Conservation (phyloP, 2,797 vertebrate species). For the Nothura maculosa region DNA sequence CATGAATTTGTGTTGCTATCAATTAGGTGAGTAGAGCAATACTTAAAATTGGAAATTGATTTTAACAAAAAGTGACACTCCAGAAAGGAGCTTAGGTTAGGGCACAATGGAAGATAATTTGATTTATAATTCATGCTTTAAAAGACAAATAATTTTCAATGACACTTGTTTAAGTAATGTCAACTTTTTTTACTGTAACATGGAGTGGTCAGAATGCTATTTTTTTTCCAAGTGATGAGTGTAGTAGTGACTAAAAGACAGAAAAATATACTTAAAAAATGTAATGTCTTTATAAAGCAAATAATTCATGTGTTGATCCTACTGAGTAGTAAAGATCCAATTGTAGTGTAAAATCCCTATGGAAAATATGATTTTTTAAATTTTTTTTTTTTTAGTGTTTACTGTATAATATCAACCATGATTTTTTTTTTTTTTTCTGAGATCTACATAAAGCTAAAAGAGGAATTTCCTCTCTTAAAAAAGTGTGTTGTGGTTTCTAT, state of each 20-base stretch:
- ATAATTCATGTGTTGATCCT: constrained; percentile 53
- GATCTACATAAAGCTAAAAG: constrained; percentile 68
- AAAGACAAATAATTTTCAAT: constrained; percentile 64
- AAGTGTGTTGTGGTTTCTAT: constrained; percentile 69
- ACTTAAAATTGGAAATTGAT: constrained; percentile 73
- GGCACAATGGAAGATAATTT: constrained; percentile 66
- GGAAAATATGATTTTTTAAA: constrained; percentile 51
- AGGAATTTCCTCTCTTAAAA: constrained; percentile 69
- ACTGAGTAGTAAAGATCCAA: constrained; percentile 63
- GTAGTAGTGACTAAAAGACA: constrained; percentile 56
- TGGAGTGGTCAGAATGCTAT: constrained; percentile 39
- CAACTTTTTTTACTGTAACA: constrained; percentile 63
- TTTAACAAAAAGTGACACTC: constrained; percentile 77
- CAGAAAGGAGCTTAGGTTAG: constrained; percentile 65
- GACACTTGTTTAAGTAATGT: constrained; percentile 61
- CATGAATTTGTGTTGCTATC: constrained; percentile 64
- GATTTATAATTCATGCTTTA: constrained; percentile 73
- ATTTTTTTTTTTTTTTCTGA: constrained; percentile 40
- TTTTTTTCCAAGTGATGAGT: constrained; percentile 36
- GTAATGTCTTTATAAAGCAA: constrained; percentile 67
- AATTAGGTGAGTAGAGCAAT: constrained; percentile 67
- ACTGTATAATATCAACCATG: constrained; percentile 44
- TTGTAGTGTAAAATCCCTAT: constrained; percentile 68
- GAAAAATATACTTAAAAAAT: constrained; percentile 51
- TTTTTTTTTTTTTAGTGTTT: constrained; percentile 14